Evolutionary conservation across 2,113 vertebrate genomes (phyloP).

Genomic region (Chiloscyllium plagiosum): DNA sequence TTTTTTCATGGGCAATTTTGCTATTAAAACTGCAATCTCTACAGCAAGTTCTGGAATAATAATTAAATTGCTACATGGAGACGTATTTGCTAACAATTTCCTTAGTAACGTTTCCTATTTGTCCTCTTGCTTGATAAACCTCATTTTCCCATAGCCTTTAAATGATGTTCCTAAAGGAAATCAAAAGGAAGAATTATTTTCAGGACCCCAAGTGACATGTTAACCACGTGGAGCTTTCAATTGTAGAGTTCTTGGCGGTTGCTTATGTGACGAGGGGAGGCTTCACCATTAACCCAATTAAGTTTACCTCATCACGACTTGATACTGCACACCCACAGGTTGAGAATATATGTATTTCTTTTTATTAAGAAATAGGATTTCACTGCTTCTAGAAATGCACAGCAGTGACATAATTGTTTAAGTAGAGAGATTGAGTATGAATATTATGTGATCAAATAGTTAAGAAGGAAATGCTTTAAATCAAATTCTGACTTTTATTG

Average conservation of each 20-base stretch:
- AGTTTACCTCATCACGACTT: neutral
- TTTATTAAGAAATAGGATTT: neutral
- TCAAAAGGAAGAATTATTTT: neutral
- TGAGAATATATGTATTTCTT: neutral
- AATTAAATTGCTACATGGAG: neutral
- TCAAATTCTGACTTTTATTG: neutral
- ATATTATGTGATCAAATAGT: neutral
- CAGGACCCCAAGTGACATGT: neutral
- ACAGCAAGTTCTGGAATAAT: neutral
- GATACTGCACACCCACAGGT: neutral
- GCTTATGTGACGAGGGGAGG: neutral
- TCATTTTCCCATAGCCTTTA: neutral
- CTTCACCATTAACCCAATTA: neutral
- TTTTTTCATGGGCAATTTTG: neutral
- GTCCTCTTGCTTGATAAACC: neutral
- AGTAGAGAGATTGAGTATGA: neutral
- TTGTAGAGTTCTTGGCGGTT: neutral
- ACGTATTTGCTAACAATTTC: neutral
- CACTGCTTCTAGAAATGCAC: neutral
- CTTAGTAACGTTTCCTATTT: neutral
- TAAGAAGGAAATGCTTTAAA: neutral
- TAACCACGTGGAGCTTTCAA: neutral
- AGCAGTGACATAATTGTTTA: neutral
- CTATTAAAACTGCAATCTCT: neutral
- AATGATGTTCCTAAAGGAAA: neutral